Evolutionary conservation across 1,140 invertebrate species (phyloP).

Genomic region (Drosophila lowei): DNA sequence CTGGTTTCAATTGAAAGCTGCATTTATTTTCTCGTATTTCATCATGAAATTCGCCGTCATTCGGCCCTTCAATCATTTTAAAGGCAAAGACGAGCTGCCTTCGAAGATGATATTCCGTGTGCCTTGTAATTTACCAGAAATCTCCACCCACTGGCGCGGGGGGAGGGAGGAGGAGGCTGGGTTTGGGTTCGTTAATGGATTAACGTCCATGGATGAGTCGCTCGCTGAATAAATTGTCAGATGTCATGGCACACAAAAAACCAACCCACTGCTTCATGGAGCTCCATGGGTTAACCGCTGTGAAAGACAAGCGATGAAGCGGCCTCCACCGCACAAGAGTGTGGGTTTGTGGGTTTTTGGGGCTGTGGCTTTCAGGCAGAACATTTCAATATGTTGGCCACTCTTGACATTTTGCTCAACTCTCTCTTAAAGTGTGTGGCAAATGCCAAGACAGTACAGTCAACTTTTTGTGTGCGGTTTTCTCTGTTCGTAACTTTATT

Average conservation of each 20-base stretch:
- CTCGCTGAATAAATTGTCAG: constrained; percentile 72
- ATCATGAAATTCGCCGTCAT: background rate
- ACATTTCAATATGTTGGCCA: constrained; percentile 71
- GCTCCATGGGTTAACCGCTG: constrained; percentile 34
- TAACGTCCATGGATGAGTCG: constrained; percentile 52
- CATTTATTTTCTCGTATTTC: too few species aligned
- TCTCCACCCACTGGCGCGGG: constrained; percentile 23
- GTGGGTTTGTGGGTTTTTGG: background rate
- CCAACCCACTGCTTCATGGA: constrained; percentile 18
- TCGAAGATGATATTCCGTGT: constrained; percentile 15
- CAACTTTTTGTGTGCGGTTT: constrained; percentile 43
- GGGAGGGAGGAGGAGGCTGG: constrained; percentile 7
- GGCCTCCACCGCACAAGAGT: constrained; percentile 1
- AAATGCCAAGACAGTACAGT: constrained; percentile 63
- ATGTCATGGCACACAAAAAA: constrained; percentile 37
- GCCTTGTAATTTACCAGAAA: constrained; percentile 39
- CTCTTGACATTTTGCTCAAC: constrained; percentile 63
- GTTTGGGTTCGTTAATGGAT: constrained; percentile 69
- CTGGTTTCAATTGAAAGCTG: too few species aligned
- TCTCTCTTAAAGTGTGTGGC: constrained; percentile 60
- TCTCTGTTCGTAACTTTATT: constrained; percentile 41
- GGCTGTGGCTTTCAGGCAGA: too few species aligned
- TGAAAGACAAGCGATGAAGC: constrained; percentile 5
- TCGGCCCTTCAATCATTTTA: constrained; percentile 23
- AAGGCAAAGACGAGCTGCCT: constrained; percentile 16